Percentiles rank a stretch among this genome's conserved stretches.
Evolutionary conservation across 2,888 invertebrate genomes (phyloP).

Genomic region (Sinhomidia bicolor): DNA sequence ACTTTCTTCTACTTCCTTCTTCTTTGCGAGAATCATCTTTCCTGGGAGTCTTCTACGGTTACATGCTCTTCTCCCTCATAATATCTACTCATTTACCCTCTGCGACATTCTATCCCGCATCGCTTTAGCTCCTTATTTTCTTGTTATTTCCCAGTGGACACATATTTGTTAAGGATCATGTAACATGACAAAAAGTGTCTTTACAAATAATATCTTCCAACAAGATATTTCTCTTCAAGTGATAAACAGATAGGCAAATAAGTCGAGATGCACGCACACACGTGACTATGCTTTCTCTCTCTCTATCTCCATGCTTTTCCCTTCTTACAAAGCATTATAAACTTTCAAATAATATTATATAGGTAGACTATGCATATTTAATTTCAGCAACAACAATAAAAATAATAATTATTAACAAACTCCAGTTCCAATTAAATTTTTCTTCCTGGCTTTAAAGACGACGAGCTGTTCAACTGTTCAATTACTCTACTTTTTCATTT

Average conservation of each 20-base stretch:
- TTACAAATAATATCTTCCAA: constrained; percentile 4
- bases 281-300: no score
- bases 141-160: constrained; percentile 60
- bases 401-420: no score
- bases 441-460: no score
- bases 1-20: neutral
- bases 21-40: neutral
- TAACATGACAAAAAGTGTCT: constrained; percentile 59
- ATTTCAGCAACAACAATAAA: no score
- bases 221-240: neutral
- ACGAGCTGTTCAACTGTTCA: no score
- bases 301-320: neutral
- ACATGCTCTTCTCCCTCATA: neutral
- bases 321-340: no score
- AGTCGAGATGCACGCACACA: neutral
- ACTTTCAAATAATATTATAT: neutral
- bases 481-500: no score
- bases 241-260: neutral
- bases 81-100: neutral
- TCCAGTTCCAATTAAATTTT: no score
- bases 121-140: constrained; percentile 39
- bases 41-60: neutral
- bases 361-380: no score
- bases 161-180: constrained; percentile 59
- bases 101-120: neutral